Percentiles rank a stretch among this genome's conserved stretches.
Conservation (phyloP, 2,888 invertebrate species). For the Euzophera pinguis region DNA sequence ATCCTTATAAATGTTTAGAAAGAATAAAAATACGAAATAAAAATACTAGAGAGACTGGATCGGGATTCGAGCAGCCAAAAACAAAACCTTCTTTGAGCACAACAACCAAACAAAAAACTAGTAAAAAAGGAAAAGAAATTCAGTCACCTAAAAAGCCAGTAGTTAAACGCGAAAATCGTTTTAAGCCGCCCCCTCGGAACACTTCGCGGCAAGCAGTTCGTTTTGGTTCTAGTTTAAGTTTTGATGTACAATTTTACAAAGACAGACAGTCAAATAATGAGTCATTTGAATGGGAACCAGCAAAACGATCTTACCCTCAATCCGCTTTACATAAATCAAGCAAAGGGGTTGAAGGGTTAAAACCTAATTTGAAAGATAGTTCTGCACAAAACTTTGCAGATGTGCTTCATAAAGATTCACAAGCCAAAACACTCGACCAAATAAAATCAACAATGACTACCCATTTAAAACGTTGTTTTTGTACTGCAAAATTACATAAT, state of each 20-base stretch:
- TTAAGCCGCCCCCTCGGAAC: constrained; percentile 3
- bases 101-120: constrained; percentile 14
- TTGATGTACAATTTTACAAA: constrained; percentile 34
- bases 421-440: constrained; percentile 12
- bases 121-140: constrained; percentile 15
- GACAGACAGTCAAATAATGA: constrained; percentile 15
- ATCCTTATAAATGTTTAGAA: constrained; percentile 33
- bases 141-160: constrained; percentile 10
- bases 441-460: constrained; percentile 19
- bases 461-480: constrained; percentile 32
- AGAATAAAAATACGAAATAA: constrained; percentile 23
- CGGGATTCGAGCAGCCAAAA: constrained; percentile 16
- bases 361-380: neutral
- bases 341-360: neutral
- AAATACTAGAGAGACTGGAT: constrained; percentile 21
- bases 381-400: constrained; percentile 11
- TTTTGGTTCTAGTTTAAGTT: constrained; percentile 35
- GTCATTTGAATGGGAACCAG: neutral
- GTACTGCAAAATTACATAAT: constrained; percentile 25
- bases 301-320: neutral
- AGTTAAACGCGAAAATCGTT: neutral
- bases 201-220: constrained; percentile 31
- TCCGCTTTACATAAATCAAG: neutral
- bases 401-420: constrained; percentile 18
- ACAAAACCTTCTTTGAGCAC: constrained; percentile 20